A percentile compares a stretch with the other conserved stretches of the same genome.
phyloP scores from a whole-genome alignment of 2,113 vertebrate species.

The Calcarius ornatus region DNA sequence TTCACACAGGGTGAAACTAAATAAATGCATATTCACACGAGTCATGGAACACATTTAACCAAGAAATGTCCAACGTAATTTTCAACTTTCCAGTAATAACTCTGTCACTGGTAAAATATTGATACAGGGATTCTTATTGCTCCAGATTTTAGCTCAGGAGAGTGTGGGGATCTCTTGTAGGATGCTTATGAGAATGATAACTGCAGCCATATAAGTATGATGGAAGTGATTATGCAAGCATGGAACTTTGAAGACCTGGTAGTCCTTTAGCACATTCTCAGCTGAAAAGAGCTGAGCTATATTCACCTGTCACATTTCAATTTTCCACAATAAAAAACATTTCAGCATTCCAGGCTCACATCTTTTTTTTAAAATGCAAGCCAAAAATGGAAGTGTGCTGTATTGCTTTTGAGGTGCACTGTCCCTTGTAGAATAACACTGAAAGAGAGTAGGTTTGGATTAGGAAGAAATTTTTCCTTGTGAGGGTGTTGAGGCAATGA shows the following conservation, averaged over 20 bases:
- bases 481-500: rapidly evolving
- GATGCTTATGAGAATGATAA: not conserved
- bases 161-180: not conserved
- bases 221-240: not conserved
- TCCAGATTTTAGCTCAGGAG: not conserved
- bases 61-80: not conserved
- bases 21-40: not conserved
- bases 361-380: not conserved
- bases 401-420: not conserved
- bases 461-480: not conserved
- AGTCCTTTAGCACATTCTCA: not conserved
- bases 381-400: not conserved
- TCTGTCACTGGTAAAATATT: not conserved
- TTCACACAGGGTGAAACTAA: not conserved
- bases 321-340: not conserved
- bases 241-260: not conserved
- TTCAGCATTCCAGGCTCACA: not conserved
- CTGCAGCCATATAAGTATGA: not conserved
- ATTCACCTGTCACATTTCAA: not conserved
- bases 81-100: not conserved
- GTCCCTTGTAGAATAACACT: not conserved
- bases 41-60: not conserved
- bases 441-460: not conserved
- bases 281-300: not conserved
- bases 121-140: not conserved